Base-by-base conservation (phyloP, 2,888 invertebrate species). In the Drosophila kuntzei region DNA sequence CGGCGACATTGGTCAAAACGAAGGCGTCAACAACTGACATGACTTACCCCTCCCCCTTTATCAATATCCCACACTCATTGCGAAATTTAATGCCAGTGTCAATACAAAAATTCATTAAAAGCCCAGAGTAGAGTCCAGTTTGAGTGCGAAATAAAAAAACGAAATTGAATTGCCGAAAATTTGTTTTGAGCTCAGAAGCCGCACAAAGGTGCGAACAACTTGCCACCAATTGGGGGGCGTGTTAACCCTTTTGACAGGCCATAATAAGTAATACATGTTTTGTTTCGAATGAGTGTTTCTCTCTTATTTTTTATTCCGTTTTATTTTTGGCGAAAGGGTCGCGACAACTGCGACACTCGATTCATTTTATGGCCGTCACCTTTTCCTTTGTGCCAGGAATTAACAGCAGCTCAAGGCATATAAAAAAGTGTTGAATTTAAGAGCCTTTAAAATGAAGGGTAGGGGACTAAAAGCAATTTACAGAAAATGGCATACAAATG, bases 71-170 rank as follows among this genome's bases (percentile, higher is more conserved):
- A 51, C 39, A 32, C 29, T 69, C n/a, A 55, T 79, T 77, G 85
- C 71, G 82, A 86, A 83, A 83, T 77, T 86, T 82, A 82, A 87
- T 80, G 82, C 87, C 41, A 22, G 34, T 20, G 22, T 37, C 57
- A 49, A 73, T 64, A 55, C 73, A 76, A 62, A 80, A 89, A 79
- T 89, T 89, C 86, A 89, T 85, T 87, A 85, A 87, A 84, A 77
- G 74, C 25, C 12, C 22, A 34, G 55, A 64, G 36, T 11, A 11
- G 16, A 39, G 12, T 32, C 16, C 46, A n/a, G 39, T 9, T 18
- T 11, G 59, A 54, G 53, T 54, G 46, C 22, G 60, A 59, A 65
- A 75, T 64, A 60, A 57, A 47, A 64, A 62, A 60, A 59, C 72
- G 58, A 76, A 84, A 81, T 89, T 89, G 80, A 85, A 85, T 84